A percentile compares a stretch with the other conserved stretches of the same genome.
phyloP scores from a whole-genome alignment of 1,140 invertebrate species.

The Drosophila simulans region DNA sequence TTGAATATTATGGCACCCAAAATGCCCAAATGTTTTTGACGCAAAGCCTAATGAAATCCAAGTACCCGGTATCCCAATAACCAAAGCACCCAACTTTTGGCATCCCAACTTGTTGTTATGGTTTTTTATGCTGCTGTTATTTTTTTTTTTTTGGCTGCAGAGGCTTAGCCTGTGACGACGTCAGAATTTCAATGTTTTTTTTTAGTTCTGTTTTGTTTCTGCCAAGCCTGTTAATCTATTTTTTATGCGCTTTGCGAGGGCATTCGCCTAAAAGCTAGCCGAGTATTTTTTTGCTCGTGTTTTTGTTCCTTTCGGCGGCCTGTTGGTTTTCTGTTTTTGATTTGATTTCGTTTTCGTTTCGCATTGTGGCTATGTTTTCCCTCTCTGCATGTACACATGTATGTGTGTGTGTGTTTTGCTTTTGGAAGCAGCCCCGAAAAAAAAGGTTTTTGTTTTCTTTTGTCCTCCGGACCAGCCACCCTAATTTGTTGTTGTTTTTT shows the following conservation, averaged over 20 bases:
- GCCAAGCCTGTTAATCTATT: conserved; percentile 51
- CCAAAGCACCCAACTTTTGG: conserved; percentile 14
- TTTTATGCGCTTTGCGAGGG: conserved; percentile 61
- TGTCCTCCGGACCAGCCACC: conserved; percentile 70
- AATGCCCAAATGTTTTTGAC: not conserved
- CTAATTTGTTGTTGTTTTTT: conserved; percentile 71
- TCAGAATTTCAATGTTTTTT: conserved; percentile 57
- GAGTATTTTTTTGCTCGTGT: conserved; percentile 35
- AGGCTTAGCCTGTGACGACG: conserved; percentile 24
- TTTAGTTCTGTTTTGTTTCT: conserved; percentile 4
- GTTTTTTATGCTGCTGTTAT: conserved; percentile 35
- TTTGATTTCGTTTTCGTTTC: conserved; percentile 68
- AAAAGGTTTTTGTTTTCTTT: conserved; percentile 47
- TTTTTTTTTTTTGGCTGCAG: conserved; percentile 18
- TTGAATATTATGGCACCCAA: not conserved
- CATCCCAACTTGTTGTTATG: conserved; percentile 6
- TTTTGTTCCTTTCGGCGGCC: conserved; percentile 26
- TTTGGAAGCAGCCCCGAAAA: conserved; percentile 32
- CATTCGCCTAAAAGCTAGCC: conserved; percentile 71
- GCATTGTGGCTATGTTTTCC: conserved; percentile 25
- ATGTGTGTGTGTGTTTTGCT: conserved; percentile 18
- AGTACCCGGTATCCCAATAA: conserved; percentile 28
- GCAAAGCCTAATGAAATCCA: conserved; percentile 7
- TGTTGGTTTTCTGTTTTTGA: conserved; percentile 59
- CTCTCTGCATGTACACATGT: not conserved